A percentile compares a stretch with the other conserved stretches of the same genome.
These are phyloP conservation scores for Malacoctenus gilli DNA, from an alignment of 2,797 vertebrate species.

Conservation along the genomic window DNA sequence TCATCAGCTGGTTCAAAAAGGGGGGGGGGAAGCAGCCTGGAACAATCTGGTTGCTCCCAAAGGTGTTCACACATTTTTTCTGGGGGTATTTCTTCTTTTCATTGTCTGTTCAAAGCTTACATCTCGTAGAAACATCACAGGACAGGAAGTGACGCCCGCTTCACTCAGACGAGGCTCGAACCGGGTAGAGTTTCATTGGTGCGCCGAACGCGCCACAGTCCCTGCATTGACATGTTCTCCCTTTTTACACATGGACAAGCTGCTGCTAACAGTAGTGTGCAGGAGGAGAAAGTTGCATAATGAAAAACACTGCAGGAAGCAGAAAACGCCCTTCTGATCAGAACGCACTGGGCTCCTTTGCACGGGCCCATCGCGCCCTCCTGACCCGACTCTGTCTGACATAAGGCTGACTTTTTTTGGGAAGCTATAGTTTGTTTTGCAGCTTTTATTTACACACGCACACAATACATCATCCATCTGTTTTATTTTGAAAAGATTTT, in stretches of 20 bases:
- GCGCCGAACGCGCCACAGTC: no score
- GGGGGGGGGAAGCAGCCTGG: conserved; percentile 10
- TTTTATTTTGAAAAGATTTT: conserved; percentile 9
- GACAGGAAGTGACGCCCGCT: no score
- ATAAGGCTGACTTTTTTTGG: not conserved
- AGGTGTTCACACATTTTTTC: no score
- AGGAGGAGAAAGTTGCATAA: conserved; percentile 51
- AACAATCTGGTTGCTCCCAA: conserved; percentile 28
- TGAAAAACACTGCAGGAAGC: conserved; percentile 38
- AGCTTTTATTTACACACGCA: conserved; percentile 17
- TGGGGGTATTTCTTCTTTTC: no score
- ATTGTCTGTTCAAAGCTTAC: conserved; percentile 47
- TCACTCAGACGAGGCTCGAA: no score
- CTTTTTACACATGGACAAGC: conserved; percentile 55
- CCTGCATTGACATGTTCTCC: conserved; percentile 50
- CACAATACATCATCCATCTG: not conserved
- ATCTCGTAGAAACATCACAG: conserved; percentile 43
- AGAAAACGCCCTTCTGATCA: conserved; percentile 17
- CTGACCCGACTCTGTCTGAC: conserved; percentile 12
- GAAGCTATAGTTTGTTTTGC: conserved; percentile 2
- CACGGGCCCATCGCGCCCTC: no score
- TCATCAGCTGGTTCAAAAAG: conserved; percentile 68
- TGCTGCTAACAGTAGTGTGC: conserved; percentile 55
- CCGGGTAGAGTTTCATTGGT: no score
- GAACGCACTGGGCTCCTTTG: no score